phyloP scores from a whole-genome alignment of 2,888 invertebrate genomes.

The Xestia ashworthii region DNA sequence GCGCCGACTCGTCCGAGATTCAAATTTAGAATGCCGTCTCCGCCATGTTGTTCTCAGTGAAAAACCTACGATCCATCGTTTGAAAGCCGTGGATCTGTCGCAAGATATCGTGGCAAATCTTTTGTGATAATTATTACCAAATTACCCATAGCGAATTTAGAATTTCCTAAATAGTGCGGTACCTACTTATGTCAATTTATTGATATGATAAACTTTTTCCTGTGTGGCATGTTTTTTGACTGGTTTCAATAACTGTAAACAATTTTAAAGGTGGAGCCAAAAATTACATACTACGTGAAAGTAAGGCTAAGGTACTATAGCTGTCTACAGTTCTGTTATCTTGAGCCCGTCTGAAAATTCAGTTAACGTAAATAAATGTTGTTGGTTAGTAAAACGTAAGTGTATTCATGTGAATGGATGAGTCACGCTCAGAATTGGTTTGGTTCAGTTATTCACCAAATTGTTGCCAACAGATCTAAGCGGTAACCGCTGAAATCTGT shows the following conservation, averaged over 20 bases:
- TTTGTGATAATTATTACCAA: constrained; percentile 26
- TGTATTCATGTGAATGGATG: constrained; percentile 87
- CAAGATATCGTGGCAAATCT: constrained; percentile 66
- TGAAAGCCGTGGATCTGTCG: constrained; percentile 82
- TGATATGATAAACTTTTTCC: not conserved
- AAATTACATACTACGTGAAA: not conserved
- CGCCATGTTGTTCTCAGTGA: constrained; percentile 90
- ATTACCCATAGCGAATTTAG: not conserved
- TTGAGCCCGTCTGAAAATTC: constrained; percentile 65
- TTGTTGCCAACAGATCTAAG: constrained; percentile 68
- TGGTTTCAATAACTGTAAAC: not conserved
- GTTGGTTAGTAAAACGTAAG: constrained; percentile 80
- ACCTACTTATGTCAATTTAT: not conserved
- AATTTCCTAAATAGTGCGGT: not conserved
- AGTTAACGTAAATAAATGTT: constrained; percentile 80
- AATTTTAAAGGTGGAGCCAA: constrained; percentile 3
- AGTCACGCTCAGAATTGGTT: constrained; percentile 85
- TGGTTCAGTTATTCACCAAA: constrained; percentile 81
- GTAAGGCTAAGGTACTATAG: constrained; percentile 13
- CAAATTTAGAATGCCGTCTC: constrained; percentile 90
- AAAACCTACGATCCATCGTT: constrained; percentile 88
- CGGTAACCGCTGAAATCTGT: constrained; percentile 38
- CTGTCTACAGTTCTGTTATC: constrained; percentile 48
- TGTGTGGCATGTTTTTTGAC: not conserved
- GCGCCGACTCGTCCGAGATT: constrained; percentile 91